Conservation (phyloP, 2,113 vertebrate genomes). For the Steatornis caripensis region DNA sequence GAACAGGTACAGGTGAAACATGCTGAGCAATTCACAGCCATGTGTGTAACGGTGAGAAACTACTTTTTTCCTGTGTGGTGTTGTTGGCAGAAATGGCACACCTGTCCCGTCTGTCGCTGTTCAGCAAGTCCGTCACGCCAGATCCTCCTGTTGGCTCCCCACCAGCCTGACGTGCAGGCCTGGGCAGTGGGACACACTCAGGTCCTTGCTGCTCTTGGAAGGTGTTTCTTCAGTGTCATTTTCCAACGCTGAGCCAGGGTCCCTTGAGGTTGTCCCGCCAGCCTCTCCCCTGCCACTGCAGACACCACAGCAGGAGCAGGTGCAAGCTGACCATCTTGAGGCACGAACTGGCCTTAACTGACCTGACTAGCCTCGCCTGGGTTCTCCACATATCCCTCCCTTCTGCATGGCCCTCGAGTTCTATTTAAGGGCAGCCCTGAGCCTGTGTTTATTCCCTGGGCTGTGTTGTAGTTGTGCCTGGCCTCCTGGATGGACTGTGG, state of each 20-base stretch:
- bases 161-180: rapidly evolving
- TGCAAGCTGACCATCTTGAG: not conserved
- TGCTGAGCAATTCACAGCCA: not conserved
- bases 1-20: not conserved
- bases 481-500: not conserved
- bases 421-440: not conserved
- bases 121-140: not conserved
- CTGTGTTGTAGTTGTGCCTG: rapidly evolving
- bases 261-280: not conserved
- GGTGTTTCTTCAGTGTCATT: rapidly evolving
- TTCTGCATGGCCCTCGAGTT: not conserved
- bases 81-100: not conserved
- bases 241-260: not conserved
- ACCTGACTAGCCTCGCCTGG: not conserved
- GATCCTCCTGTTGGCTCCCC: not conserved
- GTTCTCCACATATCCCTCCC: not conserved
- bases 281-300: not conserved
- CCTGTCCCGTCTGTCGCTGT: not conserved
- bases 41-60: rapidly evolving
- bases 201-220: not conserved
- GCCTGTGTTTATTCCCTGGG: rapidly evolving
- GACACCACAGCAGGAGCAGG: not conserved
- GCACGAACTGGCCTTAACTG: not conserved
- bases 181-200: rapidly evolving
- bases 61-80: rapidly evolving